Base-by-base conservation (phyloP, 2,113 vertebrate genomes). In the Ursus arctos region DNA sequence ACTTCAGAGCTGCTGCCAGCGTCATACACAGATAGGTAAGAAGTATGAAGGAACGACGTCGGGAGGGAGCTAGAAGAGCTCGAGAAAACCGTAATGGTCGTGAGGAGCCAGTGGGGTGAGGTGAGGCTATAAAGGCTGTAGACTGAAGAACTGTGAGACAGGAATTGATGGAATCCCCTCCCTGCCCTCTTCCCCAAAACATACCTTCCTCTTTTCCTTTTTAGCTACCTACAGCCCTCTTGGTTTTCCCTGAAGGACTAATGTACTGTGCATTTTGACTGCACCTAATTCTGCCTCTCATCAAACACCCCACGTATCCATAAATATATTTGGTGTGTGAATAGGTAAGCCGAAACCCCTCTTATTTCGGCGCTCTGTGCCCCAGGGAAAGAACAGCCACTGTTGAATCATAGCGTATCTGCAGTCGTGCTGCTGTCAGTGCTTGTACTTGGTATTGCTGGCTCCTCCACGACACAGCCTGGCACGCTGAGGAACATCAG, bases 241-340 rank as follows among this genome's bases (percentile, higher is more conserved):
- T 24, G 19, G 11, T 88, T 94, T 96, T 94, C 76, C 65, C 76
- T 77, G 74, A 92, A 91, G 87, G 87, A 83, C 74, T 43, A 76
- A 21, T 61, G 49, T 72, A 8, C 16, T 61, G 2, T 57, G 72
- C 24, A 0, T 91, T 96, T 67, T 53, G 61, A 22, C 33, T 85
- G 49, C 43, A 80, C 91, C 81, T 94, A 92, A 91, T 93, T 88
- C 71, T 90, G 55, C 81, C 89, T 77, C 51, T 96, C 95, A 94
- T 53, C 63, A 49, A 72, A 96, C 67, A 95, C 92, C 91, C n/a
- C 96, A 91, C 76, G 5, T 19, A 76, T 12, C 97, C 76, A 51
- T 74, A 94, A 71, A 91, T 95, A 87, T 1, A 84, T 90, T 67
- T 59, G 65, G 49, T 80, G 28, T 94, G 84, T 97, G 74, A 67